Evolutionary conservation across 2,888 invertebrate genomes (phyloP).

Genomic region (Rapana venosa): DNA sequence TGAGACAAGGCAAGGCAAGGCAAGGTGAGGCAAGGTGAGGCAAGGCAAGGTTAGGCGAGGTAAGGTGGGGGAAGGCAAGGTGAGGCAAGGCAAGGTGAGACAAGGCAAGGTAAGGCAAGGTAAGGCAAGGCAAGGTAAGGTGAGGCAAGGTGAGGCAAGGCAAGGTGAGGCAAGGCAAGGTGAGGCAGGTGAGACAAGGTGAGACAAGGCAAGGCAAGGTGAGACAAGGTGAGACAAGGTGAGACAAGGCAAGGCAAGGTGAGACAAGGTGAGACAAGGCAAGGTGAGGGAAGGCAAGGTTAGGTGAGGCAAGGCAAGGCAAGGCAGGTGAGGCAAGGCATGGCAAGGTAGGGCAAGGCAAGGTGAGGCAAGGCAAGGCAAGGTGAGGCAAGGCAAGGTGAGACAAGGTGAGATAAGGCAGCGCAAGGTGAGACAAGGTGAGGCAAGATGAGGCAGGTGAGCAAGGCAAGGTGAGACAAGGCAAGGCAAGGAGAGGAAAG

Average conservation of each 20-base stretch:
- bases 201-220: too few species aligned
- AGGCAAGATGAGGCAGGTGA: too few species aligned
- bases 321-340: not conserved
- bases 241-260: too few species aligned
- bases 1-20: constrained; percentile 24
- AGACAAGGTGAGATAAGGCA: constrained; percentile 12
- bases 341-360: not conserved
- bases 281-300: not conserved
- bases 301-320: not conserved
- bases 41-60: constrained; percentile 11
- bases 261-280: too few species aligned
- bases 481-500: too few species aligned
- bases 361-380: not conserved
- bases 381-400: not conserved
- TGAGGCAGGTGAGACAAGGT: not conserved
- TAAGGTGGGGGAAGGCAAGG: not conserved
- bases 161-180: not conserved
- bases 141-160: constrained; percentile 14
- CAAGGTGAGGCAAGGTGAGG: constrained; percentile 13
- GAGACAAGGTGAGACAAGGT: too few species aligned
- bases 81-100: constrained; percentile 30
- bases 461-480: too few species aligned
- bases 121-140: constrained; percentile 27
- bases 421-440: too few species aligned
- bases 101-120: constrained; percentile 28